Evolutionary conservation across 2,888 invertebrate species (phyloP), one percentile per base, ranked within the genome.

Genomic region (Fragum fragum): DNA sequence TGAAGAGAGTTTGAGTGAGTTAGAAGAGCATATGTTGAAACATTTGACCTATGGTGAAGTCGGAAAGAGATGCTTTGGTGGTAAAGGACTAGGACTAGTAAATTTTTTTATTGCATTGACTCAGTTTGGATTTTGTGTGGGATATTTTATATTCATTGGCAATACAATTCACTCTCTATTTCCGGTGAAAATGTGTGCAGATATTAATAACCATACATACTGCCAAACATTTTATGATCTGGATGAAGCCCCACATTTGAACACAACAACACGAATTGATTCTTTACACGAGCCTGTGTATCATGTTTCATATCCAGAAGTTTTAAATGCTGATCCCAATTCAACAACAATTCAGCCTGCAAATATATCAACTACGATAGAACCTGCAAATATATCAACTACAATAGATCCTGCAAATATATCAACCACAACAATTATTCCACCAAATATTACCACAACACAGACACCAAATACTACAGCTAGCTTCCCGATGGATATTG

Each of bases 91-190:
- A 3, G 86, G 82, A 26, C 73, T 94, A 18, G 93, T 93, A 3
- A 92, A 93, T 70, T 75, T 90, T 18, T 90, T 90, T 66, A 87
- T 94, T 6, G 86, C 92, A 23, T 76, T 94, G 52, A 94, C 94
- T 3, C 94, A 94, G 88, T 93, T 92, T 85, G 91, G 91, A 6
- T 93, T 93, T 59, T 91, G 91, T 85, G 87, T 93, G 1, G 87
- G 81, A 14, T 94, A 94, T 82, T 93, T 90, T 79, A 93, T 94
- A 29, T 93, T 94, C 70, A 88, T 94, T 18, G 94, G 93, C 7
- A 94, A 94, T 76, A 93, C 94, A 0, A 73, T 94, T 14, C 78
- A 85, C 57, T 82, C 89, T 1, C 72, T 93, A 47, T 92, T 93
- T 83, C 93, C 93, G 11, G 63, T 79, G 29, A 52, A 84, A 28